Evolutionary conservation across 1,140 invertebrate species (phyloP), one percentile per base, ranked within the genome.

Genomic region (Drosophila triauraria): DNA sequence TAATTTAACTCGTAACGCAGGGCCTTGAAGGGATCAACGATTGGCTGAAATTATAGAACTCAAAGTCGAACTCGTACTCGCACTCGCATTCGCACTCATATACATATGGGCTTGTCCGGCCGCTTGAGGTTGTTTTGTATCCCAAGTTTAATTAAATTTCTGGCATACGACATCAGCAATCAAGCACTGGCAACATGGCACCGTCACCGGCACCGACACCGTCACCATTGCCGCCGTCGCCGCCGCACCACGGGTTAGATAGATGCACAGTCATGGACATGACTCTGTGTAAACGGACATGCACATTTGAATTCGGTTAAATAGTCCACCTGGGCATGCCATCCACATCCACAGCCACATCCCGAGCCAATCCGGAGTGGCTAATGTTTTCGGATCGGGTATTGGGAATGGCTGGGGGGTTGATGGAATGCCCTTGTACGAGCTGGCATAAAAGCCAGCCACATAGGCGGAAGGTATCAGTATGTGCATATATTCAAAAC

Each of bases 111-210:
- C 78, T 62, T 63, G 58, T 70, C 59, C 63, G 40, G 64, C 47
- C 71, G 70, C 65, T 75, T 56, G 47, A 60, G 60, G 59, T 76
- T 80, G 71, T 64, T 77, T 67, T 72, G 58, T 63, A 67, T 58
- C 62, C 48, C 74, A 68, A 68, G 74, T 82, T 82, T 82, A 82
- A 82, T 82, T 82, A 82, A 82, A 82, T 74, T 82, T 78, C 76
- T 51, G 61, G 56, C 68, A 67, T 75, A 80, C 63, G 70, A 72
- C 69, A 72, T 72, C 69, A 72, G 69, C 69, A 72, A 72, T 72
- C 69, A 72, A 72, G 69, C 67, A 38, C 44, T 58, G 67, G 43
- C 56, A 62, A 67, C 77, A 62, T 72, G 62, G 62, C 62, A 64
- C 23, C 53, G 35, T 40, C 75, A 46, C 53, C 65, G 25, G 40